Evolutionary conservation across 2,113 vertebrate genomes (phyloP).

Genomic region (Formicarius rufipectus): DNA sequence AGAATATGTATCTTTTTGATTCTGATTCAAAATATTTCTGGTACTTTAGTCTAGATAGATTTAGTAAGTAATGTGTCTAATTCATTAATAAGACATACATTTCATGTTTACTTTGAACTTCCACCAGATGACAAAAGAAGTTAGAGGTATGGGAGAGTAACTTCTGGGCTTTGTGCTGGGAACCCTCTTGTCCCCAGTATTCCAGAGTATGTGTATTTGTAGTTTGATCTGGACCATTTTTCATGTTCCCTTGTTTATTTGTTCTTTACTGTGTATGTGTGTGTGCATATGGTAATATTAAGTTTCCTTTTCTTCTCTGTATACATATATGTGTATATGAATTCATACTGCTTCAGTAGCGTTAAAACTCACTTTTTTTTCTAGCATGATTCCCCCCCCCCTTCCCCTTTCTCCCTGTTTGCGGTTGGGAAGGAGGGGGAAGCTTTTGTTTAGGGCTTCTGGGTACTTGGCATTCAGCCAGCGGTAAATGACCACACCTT

Average conservation of each 20-base stretch:
- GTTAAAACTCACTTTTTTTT: too few species aligned
- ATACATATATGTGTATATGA: too few species aligned
- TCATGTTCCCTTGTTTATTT: neutral
- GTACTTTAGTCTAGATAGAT: neutral
- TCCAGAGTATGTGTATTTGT: neutral
- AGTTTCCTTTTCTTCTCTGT: too few species aligned
- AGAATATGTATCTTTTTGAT: neutral
- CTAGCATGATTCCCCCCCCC: too few species aligned
- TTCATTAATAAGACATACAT: neutral
- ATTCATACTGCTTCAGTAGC: too few species aligned
- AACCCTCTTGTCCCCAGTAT: rapidly evolving
- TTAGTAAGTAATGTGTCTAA: neutral
- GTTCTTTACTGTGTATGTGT: too few species aligned
- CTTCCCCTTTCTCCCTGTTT: too few species aligned
- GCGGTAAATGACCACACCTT: too few species aligned
- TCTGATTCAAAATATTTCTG: neutral
- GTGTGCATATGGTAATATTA: too few species aligned
- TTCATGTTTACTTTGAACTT: neutral
- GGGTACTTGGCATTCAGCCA: too few species aligned
- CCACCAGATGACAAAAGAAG: neutral
- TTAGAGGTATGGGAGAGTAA: neutral
- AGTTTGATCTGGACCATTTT: neutral
- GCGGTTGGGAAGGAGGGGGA: too few species aligned
- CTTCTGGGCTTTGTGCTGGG: neutral
- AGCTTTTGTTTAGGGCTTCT: too few species aligned